Evolutionary conservation across 1,140 invertebrate species (phyloP).

Genomic region (Brachionus manjavacas): DNA sequence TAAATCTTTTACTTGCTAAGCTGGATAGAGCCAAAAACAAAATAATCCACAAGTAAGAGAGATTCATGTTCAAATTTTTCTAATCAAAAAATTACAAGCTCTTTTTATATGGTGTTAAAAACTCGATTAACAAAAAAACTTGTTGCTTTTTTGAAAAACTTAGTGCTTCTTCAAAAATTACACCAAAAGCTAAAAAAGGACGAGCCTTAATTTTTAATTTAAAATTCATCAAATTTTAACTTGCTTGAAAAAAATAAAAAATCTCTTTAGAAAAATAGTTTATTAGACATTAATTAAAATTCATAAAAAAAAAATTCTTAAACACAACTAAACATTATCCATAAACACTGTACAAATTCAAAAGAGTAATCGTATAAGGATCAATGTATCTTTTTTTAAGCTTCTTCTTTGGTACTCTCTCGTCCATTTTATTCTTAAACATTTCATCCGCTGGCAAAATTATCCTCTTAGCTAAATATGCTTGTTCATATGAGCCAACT

Average conservation of each 20-base stretch:
- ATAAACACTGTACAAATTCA: background rate
- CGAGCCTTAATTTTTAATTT: background rate
- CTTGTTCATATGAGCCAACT: background rate
- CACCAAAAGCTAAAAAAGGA: too few relatives aligned
- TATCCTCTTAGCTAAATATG: background rate
- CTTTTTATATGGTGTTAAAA: background rate
- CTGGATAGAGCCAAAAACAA: background rate
- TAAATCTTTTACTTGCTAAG: background rate
- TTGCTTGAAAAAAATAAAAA: too few relatives aligned
- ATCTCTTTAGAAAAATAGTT: background rate
- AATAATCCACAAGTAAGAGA: background rate
- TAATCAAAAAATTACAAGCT: background rate
- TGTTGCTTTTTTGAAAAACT: background rate
- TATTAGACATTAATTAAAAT: background rate
- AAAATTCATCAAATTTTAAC: too few relatives aligned
- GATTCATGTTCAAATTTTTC: background rate
- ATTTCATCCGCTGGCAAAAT: background rate
- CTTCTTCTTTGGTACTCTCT: background rate
- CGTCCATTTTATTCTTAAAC: background rate
- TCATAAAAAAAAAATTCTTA: background rate
- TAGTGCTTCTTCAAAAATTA: background rate
- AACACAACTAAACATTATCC: background rate
- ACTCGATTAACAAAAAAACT: background rate
- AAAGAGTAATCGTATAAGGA: background rate
- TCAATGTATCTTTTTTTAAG: background rate